A percentile compares a stretch with the other conserved stretches of the same genome.
Conservation (phyloP, 2,113 vertebrate genomes). For the Bubo bubo region DNA sequence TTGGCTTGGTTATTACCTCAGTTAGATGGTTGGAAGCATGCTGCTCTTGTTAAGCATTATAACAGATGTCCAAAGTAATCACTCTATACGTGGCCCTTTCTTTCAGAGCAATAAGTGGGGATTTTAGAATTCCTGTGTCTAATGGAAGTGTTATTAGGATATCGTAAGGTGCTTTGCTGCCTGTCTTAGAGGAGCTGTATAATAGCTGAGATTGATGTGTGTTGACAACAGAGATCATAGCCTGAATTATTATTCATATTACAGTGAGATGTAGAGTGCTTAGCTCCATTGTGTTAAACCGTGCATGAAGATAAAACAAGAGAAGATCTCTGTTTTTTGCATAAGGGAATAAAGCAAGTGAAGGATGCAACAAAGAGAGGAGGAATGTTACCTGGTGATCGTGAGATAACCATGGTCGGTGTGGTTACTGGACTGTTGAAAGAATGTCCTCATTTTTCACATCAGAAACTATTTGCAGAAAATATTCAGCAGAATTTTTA, state of each 20-base stretch:
- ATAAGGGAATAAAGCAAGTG: not conserved
- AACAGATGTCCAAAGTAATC: not conserved
- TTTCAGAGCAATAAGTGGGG: not conserved
- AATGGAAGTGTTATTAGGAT: conserved; percentile 18
- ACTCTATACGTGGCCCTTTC: not conserved
- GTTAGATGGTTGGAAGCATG: not conserved
- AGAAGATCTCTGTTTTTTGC: not conserved
- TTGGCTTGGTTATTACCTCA: not conserved
- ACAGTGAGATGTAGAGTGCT: conserved; percentile 1
- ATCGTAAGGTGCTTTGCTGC: not conserved
- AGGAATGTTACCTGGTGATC: not conserved
- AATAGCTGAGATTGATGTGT: conserved; percentile 47
- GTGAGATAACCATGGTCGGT: not conserved
- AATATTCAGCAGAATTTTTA: not conserved
- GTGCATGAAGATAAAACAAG: conserved; percentile 40
- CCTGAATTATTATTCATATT: conserved; percentile 58
- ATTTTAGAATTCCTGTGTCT: not conserved
- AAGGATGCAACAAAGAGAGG: not conserved
- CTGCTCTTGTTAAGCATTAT: not conserved
- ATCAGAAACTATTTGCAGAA: not conserved
- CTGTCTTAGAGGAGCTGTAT: not conserved
- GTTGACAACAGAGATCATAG: conserved; percentile 57
- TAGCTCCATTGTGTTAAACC: conserved; percentile 6
- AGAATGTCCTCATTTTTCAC: not conserved
- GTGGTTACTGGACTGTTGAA: not conserved